These are phyloP conservation scores for Catharus fuscescens DNA, from an alignment of 2,113 vertebrate genomes.

Conservation along the genomic window DNA sequence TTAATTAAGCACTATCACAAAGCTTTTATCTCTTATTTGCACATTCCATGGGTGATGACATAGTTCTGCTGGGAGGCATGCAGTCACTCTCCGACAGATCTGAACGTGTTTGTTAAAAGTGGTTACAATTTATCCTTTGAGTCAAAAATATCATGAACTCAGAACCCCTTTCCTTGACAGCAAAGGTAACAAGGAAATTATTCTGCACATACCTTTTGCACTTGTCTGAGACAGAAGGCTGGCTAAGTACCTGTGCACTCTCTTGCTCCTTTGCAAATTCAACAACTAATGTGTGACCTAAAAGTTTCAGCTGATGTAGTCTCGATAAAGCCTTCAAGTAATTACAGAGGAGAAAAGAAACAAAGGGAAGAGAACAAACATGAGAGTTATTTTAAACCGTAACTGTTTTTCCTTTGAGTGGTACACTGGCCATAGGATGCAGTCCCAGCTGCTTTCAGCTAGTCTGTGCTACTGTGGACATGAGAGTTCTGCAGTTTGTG, in stretches of 20 bases:
- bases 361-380: not conserved
- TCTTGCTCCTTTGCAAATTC: slow-evolving; percentile 93
- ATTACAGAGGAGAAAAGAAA: not conserved
- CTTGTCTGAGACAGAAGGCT: slow-evolving; percentile 78
- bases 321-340: slow-evolving; percentile 84
- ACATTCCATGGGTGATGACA: not conserved
- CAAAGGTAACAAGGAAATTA: not conserved
- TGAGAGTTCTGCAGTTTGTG: not conserved
- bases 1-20: not conserved
- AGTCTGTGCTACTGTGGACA: not conserved
- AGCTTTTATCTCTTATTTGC: not conserved
- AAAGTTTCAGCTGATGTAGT: slow-evolving; percentile 90
- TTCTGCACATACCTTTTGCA: slow-evolving; percentile 73
- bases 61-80: not conserved
- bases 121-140: not conserved
- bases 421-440: not conserved
- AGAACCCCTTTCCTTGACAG: not conserved
- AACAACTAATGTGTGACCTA: slow-evolving; percentile 89
- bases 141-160: not conserved
- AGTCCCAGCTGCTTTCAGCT: not conserved
- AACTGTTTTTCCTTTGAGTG: not conserved
- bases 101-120: not conserved
- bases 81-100: not conserved
- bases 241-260: slow-evolving; percentile 76
- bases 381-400: not conserved